Evolutionary conservation across 2,797 vertebrate genomes (phyloP).

Genomic region (Aselliscus stoliczkanus): DNA sequence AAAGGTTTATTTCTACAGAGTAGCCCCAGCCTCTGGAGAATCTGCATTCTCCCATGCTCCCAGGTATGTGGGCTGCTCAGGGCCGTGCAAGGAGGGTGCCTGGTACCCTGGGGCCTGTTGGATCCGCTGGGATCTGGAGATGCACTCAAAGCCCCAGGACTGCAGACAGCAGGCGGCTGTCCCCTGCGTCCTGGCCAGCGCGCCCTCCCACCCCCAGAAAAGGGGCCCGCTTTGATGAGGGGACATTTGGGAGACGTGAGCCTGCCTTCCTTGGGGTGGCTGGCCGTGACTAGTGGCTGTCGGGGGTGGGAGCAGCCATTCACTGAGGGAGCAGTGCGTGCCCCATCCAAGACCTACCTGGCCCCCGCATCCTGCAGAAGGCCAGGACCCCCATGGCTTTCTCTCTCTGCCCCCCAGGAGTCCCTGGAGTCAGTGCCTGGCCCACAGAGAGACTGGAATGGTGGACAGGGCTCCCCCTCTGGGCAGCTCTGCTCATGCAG

Average conservation of each 20-base stretch:
- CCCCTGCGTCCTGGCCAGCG: background rate
- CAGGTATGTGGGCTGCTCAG: background rate
- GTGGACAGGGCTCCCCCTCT: background rate
- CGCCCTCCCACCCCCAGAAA: background rate
- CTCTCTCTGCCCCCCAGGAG: no score
- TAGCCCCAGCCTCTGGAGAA: accelerated
- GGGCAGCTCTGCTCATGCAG: accelerated
- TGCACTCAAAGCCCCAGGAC: no score
- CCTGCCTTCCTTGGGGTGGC: background rate
- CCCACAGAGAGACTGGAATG: background rate
- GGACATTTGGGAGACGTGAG: background rate
- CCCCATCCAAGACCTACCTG: no score
- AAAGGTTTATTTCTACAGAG: accelerated
- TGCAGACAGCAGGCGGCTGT: background rate
- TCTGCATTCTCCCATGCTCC: no score
- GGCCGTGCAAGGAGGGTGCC: background rate
- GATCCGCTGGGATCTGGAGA: background rate
- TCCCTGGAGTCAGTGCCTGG: background rate
- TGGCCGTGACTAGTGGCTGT: accelerated
- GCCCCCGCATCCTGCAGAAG: no score
- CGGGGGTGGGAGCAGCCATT: background rate
- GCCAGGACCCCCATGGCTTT: background rate
- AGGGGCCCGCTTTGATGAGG: no score
- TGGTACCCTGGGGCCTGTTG: background rate
- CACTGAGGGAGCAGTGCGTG: background rate